Conservation (phyloP, 2,113 vertebrate species). For the Onychostoma macrolepis region DNA sequence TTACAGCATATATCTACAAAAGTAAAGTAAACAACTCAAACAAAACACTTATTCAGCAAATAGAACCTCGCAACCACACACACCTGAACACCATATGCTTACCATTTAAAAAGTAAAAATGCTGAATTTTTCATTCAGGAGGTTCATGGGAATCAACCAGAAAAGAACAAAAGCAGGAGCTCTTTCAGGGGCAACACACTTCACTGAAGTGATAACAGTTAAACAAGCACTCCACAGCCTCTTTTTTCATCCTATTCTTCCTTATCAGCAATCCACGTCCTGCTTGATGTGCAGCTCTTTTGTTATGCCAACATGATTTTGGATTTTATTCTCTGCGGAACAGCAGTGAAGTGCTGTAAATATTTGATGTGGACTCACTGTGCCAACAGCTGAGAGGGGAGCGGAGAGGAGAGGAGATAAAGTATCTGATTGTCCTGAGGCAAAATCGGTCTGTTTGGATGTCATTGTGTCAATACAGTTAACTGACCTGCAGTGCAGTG, state of each 20-base stretch:
- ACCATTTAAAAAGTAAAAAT: background rate
- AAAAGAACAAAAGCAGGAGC: slow-evolving; percentile 10
- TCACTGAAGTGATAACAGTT: slow-evolving; percentile 21
- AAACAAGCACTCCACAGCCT: background rate
- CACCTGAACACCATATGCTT: background rate
- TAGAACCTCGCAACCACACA: background rate
- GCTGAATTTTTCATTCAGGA: background rate
- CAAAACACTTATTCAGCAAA: background rate
- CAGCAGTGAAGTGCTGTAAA: slow-evolving; percentile 33
- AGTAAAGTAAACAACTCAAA: background rate
- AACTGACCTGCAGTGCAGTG: background rate
- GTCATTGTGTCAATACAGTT: slow-evolving; percentile 1
- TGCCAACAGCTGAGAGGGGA: slow-evolving; percentile 20
- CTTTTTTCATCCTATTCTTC: slow-evolving; percentile 7
- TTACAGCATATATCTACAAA: background rate
- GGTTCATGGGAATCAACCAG: slow-evolving; percentile 6
- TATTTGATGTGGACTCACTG: slow-evolving; percentile 14
- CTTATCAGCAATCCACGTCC: slow-evolving; percentile 10
- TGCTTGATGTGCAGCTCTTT: background rate
- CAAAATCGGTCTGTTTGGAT: slow-evolving; percentile 22
- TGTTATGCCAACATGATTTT: slow-evolving; percentile 8
- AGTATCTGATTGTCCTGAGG: slow-evolving; percentile 29
- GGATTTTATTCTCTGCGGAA: slow-evolving; percentile 11
- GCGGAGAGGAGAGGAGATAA: slow-evolving; percentile 29
- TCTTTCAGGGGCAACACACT: background rate